Percentiles rank a stretch among this genome's conserved stretches.
Evolutionary conservation across 2,797 vertebrate genomes (phyloP).

Genomic region (Gymnopithys bicolor): DNA sequence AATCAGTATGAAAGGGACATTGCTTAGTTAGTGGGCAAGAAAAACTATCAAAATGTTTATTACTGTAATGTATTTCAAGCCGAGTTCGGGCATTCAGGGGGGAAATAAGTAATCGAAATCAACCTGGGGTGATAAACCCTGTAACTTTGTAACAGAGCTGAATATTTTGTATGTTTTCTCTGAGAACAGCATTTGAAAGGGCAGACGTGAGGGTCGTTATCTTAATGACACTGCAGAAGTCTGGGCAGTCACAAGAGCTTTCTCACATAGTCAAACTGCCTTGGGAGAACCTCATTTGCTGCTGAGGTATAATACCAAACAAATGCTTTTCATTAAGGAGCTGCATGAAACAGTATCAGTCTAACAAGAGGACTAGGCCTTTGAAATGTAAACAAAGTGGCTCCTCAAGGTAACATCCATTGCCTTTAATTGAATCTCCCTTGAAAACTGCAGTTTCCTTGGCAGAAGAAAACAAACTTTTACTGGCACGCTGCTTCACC

Average conservation of each 20-base stretch:
- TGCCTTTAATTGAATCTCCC: conserved; percentile 23
- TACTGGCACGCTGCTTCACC: not conserved
- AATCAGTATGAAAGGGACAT: not conserved
- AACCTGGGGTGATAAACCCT: not conserved
- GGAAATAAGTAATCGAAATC: not conserved
- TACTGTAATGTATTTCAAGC: not conserved
- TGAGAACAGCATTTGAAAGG: not conserved
- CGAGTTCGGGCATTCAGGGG: not conserved
- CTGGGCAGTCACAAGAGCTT: not conserved
- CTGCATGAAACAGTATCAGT: conserved; percentile 10
- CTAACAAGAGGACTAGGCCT: conserved; percentile 7
- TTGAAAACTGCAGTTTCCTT: conserved; percentile 8
- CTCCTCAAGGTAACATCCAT: conserved; percentile 29
- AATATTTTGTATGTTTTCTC: not conserved
- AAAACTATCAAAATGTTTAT: not conserved
- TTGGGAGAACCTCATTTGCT: conserved; percentile 39
- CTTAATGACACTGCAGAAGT: not conserved
- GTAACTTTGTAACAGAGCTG: not conserved
- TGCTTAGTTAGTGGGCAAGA: not conserved
- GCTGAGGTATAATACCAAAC: conserved; percentile 27
- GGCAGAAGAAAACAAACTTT: not conserved
- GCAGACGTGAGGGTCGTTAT: not conserved
- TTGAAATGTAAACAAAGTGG: conserved; percentile 56
- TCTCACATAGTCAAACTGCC: conserved; percentile 2
- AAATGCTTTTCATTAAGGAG: conserved; percentile 61